These are phyloP conservation scores for Drosophila planitibia DNA, from an alignment of 2,888 invertebrate species.

Conservation along the genomic window DNA sequence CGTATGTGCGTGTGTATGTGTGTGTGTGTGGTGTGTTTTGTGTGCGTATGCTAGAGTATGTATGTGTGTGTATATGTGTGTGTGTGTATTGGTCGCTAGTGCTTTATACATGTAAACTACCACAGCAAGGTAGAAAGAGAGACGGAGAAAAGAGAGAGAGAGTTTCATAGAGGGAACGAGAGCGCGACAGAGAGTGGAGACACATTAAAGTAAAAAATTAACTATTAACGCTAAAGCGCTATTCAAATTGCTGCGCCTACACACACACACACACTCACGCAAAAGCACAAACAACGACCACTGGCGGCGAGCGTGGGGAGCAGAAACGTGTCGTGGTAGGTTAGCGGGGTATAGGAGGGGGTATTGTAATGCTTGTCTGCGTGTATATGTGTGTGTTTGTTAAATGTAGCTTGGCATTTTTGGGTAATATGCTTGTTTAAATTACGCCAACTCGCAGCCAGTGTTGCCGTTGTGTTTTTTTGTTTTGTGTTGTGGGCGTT, in stretches of 20 bases:
- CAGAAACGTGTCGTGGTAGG: not conserved
- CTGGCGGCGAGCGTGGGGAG: not conserved
- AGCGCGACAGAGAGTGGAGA: constrained; percentile 2
- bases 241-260: constrained; percentile 75
- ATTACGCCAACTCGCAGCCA: constrained; percentile 56
- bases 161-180: not conserved
- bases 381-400: constrained; percentile 40
- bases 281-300: not conserved
- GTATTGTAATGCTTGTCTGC: constrained; percentile 24
- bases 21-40: constrained; percentile 10
- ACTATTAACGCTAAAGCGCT: constrained; percentile 77
- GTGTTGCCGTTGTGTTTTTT: constrained; percentile 14
- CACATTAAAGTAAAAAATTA: constrained; percentile 61
- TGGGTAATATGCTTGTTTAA: constrained; percentile 74
- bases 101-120: constrained; percentile 20
- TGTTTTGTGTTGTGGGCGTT: constrained; percentile 59
- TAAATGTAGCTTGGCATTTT: constrained; percentile 68
- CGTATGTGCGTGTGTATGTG: not conserved
- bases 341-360: not conserved
- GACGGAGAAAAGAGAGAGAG: not conserved
- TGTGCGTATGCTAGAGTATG: constrained; percentile 6
- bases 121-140: constrained; percentile 14
- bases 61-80: constrained; percentile 1
- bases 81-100: constrained; percentile 8
- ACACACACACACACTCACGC: not conserved